Evolutionary conservation across 2,113 vertebrate genomes (phyloP).

Genomic region (Dunckerocampus dactyliophorus): DNA sequence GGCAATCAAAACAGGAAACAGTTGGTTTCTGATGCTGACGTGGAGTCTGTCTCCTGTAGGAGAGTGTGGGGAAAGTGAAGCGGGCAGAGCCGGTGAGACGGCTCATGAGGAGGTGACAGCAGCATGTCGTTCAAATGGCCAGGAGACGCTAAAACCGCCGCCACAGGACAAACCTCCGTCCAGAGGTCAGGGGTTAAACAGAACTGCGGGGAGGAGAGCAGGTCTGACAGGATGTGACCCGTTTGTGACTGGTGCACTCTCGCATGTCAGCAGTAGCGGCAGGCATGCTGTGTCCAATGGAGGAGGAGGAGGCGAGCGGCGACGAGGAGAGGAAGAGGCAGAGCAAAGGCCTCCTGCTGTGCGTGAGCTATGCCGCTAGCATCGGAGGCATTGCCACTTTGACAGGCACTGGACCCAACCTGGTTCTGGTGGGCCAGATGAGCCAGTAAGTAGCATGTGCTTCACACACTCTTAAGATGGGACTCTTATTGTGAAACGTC

Average conservation of each 20-base stretch:
- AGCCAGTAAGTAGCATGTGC: constrained; percentile 75
- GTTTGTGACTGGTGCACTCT: neutral
- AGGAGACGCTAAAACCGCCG: constrained; percentile 6
- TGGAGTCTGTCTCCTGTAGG: neutral
- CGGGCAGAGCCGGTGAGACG: neutral
- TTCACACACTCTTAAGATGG: too few species aligned
- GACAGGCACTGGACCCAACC: constrained; percentile 92
- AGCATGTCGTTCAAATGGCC: neutral
- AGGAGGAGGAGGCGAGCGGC: constrained; percentile 15
- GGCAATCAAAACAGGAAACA: neutral
- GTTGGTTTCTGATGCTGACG: neutral
- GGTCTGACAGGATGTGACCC: neutral
- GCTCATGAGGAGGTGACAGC: neutral
- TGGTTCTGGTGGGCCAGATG: constrained; percentile 91
- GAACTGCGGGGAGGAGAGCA: neutral
- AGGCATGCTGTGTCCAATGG: constrained; percentile 15
- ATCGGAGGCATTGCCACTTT: constrained; percentile 93
- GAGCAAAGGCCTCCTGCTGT: constrained; percentile 85
- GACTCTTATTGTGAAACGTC: neutral
- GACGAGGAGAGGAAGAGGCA: constrained; percentile 54
- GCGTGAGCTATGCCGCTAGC: constrained; percentile 90
- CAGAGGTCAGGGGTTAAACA: neutral
- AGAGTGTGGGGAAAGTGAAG: neutral
- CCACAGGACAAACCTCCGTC: constrained; percentile 39
- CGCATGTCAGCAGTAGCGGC: neutral